Evolutionary conservation across 2,113 vertebrate genomes (phyloP).

Genomic region (Petrocephalus microphthalmus): DNA sequence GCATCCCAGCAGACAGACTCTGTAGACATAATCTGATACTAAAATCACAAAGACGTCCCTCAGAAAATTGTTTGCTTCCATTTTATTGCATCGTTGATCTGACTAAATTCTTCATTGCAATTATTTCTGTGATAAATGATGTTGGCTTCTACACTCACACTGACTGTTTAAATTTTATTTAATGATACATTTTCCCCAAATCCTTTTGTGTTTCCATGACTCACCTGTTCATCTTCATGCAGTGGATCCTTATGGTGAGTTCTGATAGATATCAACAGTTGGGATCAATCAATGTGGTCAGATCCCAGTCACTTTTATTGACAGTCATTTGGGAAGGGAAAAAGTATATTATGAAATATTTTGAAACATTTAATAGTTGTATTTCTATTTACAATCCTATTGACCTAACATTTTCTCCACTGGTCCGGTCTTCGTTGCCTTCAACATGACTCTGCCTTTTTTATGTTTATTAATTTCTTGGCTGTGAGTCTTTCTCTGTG

Average conservation of each 20-base stretch:
- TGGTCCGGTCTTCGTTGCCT: too few relatives aligned
- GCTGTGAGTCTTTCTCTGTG: too few relatives aligned
- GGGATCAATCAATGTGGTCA: neutral
- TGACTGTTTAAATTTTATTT: neutral
- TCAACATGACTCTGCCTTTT: too few relatives aligned
- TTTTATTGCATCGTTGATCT: neutral
- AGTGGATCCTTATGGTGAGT: neutral
- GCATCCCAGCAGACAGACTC: neutral
- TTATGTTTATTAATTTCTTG: too few relatives aligned
- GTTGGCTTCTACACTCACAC: neutral
- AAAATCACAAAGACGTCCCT: neutral
- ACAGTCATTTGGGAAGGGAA: neutral
- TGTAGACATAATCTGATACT: neutral
- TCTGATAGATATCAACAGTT: too few relatives aligned
- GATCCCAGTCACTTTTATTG: neutral
- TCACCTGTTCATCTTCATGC: neutral
- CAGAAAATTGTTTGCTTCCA: neutral
- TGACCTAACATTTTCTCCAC: neutral
- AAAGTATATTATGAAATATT: too few relatives aligned
- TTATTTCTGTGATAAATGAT: neutral
- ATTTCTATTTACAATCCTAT: neutral
- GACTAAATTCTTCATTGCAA: neutral
- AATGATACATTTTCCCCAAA: neutral
- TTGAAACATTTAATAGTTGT: neutral
- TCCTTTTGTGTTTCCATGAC: too few relatives aligned